Percentiles rank a stretch among this genome's conserved stretches.
Conservation (phyloP, 2,888 invertebrate genomes). For the Ditula angustiorana region DNA sequence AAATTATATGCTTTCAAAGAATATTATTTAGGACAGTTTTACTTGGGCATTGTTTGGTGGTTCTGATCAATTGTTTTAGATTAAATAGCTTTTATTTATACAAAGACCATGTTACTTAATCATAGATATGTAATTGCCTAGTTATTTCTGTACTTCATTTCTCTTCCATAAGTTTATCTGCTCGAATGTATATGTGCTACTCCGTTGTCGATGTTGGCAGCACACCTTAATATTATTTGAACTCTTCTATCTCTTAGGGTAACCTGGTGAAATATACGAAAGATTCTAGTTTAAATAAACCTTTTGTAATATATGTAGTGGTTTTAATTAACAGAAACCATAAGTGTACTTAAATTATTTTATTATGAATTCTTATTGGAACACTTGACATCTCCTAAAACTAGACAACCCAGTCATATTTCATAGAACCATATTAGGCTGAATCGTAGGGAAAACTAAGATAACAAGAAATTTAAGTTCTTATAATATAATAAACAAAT, state of each 20-base stretch:
- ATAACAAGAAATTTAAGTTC: neutral
- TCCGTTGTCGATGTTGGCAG: conserved; percentile 22
- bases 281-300: conserved; percentile 78
- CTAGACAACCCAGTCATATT: neutral
- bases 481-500: neutral
- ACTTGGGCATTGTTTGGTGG: conserved; percentile 19
- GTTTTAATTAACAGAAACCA: conserved; percentile 45
- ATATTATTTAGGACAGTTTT: neutral
- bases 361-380: neutral
- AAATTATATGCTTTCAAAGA: neutral
- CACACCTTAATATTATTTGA: conserved; percentile 44
- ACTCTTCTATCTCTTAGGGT: conserved; percentile 55
- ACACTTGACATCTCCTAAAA: neutral
- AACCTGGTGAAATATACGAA: conserved; percentile 68
- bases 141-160: conserved; percentile 38
- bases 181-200: conserved; percentile 25
- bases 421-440: neutral
- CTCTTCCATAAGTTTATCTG: conserved; percentile 37
- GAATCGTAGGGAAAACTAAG: neutral
- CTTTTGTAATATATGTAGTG: conserved; percentile 68
- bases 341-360: conserved; percentile 6
- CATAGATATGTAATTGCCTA: conserved; percentile 55
- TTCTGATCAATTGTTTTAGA: conserved; percentile 28
- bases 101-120: conserved; percentile 65
- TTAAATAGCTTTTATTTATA: conserved; percentile 50